These are phyloP conservation scores for Cheilosia scutellata DNA, from an alignment of 2,888 invertebrate species.

Conservation along the genomic window DNA sequence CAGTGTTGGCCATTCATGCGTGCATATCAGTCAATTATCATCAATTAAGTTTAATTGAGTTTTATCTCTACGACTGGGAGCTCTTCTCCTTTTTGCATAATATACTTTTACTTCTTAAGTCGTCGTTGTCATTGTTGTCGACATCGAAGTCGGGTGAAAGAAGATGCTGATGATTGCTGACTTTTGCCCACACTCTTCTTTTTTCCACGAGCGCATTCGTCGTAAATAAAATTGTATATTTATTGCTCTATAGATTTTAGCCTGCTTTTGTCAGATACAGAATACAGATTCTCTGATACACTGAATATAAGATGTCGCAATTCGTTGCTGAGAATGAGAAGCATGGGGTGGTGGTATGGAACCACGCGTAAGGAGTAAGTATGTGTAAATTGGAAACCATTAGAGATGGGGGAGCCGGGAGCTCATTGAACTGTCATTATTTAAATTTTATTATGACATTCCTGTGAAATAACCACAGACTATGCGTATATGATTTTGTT, in stretches of 20 bases:
- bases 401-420: slow-evolving; percentile 21
- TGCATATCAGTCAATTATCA: slow-evolving; percentile 74
- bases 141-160: slow-evolving; percentile 16
- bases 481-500: not conserved
- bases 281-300: slow-evolving; percentile 5
- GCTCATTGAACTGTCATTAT: slow-evolving; percentile 44
- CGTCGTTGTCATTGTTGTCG: slow-evolving; percentile 5
- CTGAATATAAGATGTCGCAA: slow-evolving; percentile 21
- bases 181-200: slow-evolving; percentile 45
- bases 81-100: slow-evolving; percentile 20
- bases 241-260: slow-evolving; percentile 27
- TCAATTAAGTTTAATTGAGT: slow-evolving; percentile 75
- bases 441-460: slow-evolving; percentile 3
- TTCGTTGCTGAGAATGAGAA: not conserved
- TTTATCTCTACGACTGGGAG: slow-evolving; percentile 36
- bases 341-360: slow-evolving; percentile 7
- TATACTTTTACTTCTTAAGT: slow-evolving; percentile 24
- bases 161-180: slow-evolving; percentile 50
- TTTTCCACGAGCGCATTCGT: slow-evolving; percentile 6
- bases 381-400: slow-evolving; percentile 50
- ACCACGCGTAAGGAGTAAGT: slow-evolving; percentile 2
- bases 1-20: slow-evolving; percentile 62
- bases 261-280: slow-evolving; percentile 21
- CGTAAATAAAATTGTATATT: slow-evolving; percentile 54
- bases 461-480: not conserved